phyloP scores from a whole-genome alignment of 2,113 vertebrate genomes.

The Actenoides lindsayi region DNA sequence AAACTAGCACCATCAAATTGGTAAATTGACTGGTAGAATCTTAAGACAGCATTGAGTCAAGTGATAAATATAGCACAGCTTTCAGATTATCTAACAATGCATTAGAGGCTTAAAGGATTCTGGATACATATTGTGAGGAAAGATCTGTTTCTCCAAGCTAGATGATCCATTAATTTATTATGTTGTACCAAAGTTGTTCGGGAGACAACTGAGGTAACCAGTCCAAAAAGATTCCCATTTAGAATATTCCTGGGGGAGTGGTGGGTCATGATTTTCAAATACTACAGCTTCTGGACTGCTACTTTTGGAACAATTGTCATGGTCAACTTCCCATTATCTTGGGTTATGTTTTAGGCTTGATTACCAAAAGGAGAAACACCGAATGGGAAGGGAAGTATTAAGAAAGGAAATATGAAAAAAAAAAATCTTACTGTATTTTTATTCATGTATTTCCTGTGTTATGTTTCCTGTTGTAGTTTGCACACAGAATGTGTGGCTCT shows the following conservation, averaged over 20 bases:
- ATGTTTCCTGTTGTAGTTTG: background rate
- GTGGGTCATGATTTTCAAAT: background rate
- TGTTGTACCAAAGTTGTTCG: background rate
- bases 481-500: background rate
- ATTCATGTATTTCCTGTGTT: background rate
- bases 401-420: background rate
- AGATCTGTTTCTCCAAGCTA: conserved; percentile 5
- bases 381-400: background rate
- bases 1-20: background rate
- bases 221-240: background rate
- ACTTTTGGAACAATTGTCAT: background rate
- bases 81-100: conserved; percentile 54
- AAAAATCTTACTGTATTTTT: background rate
- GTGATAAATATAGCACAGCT: conserved; percentile 26
- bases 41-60: conserved; percentile 3
- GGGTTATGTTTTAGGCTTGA: background rate
- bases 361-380: background rate
- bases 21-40: background rate
- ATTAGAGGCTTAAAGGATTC: conserved; percentile 43
- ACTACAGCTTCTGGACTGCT: background rate
- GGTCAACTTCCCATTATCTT: background rate
- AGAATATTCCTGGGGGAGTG: background rate
- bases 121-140: conserved; percentile 18
- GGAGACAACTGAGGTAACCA: background rate
- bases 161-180: background rate